Evolutionary conservation across 2,113 vertebrate genomes (phyloP).

Genomic region (Plectropomus leopardus): DNA sequence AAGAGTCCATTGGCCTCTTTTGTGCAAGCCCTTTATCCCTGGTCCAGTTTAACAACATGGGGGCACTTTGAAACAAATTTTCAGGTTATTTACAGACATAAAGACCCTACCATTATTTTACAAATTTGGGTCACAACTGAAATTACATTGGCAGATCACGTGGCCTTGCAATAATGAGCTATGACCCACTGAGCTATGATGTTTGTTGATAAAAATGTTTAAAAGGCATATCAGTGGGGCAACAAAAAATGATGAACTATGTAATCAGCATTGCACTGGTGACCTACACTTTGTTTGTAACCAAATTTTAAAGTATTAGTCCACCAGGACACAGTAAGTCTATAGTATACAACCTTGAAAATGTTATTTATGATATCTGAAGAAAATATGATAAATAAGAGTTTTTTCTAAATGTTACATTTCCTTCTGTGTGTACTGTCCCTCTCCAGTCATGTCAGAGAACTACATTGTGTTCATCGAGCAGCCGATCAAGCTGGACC

Average conservation of each 20-base stretch:
- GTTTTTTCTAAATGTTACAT: background rate
- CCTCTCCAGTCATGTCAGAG: slow-evolving; percentile 90
- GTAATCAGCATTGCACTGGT: background rate
- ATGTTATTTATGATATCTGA: background rate
- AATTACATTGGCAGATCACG: background rate
- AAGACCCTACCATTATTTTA: background rate
- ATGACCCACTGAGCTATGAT: background rate
- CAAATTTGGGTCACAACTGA: slow-evolving; percentile 4
- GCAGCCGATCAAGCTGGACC: slow-evolving; percentile 91
- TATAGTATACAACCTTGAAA: background rate
- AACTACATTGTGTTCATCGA: slow-evolving; percentile 95
- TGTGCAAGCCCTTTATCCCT: background rate
- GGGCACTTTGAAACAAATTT: background rate
- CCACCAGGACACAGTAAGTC: background rate
- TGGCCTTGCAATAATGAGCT: background rate
- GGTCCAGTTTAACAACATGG: background rate
- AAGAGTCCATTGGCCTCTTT: background rate
- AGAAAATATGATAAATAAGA: background rate
- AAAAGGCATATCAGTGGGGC: background rate
- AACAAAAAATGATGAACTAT: background rate
- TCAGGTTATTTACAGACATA: background rate
- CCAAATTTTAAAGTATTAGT: background rate
- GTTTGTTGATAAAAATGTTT: slow-evolving; percentile 4
- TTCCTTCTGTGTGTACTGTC: slow-evolving; percentile 3
- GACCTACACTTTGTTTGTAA: background rate